Evolutionary conservation across 2,113 vertebrate genomes (phyloP).

Genomic region (Corvus cornix): DNA sequence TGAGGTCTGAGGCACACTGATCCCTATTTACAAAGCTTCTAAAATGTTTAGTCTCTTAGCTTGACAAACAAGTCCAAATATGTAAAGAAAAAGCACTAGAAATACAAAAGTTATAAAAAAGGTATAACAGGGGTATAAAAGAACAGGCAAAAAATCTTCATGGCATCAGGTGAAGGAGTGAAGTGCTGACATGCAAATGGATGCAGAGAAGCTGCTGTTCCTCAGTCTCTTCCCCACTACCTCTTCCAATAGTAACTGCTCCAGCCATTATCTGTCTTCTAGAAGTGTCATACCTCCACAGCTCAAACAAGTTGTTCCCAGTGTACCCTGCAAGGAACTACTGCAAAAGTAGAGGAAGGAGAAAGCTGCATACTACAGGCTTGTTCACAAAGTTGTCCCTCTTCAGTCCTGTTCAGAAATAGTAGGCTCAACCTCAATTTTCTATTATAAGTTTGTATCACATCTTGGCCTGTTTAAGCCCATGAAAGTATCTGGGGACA

Average conservation of each 20-base stretch:
- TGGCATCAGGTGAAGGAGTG: not conserved
- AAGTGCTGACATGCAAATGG: not conserved
- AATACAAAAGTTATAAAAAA: too few species aligned
- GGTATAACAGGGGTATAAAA: too few species aligned
- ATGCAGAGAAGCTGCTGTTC: not conserved
- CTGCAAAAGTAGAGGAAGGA: not conserved
- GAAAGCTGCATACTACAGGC: not conserved
- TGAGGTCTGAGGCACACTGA: too few species aligned
- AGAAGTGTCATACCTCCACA: not conserved
- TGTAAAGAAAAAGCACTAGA: too few species aligned
- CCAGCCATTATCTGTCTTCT: not conserved
- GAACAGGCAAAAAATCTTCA: too few species aligned
- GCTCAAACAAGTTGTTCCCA: not conserved
- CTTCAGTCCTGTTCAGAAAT: not conserved
- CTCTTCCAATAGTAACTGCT: rapidly evolving
- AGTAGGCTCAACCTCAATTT: not conserved
- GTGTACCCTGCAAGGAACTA: not conserved
- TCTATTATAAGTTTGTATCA: not conserved
- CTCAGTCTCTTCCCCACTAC: not conserved
- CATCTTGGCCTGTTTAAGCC: not conserved
- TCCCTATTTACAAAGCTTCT: too few species aligned
- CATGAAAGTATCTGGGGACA: not conserved
- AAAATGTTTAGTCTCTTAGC: too few species aligned
- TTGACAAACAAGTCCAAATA: too few species aligned
- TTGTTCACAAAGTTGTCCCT: not conserved